These are phyloP conservation scores for Eudyptes chrysolophus DNA, from an alignment of 2,113 vertebrate species.

Conservation along the genomic window DNA sequence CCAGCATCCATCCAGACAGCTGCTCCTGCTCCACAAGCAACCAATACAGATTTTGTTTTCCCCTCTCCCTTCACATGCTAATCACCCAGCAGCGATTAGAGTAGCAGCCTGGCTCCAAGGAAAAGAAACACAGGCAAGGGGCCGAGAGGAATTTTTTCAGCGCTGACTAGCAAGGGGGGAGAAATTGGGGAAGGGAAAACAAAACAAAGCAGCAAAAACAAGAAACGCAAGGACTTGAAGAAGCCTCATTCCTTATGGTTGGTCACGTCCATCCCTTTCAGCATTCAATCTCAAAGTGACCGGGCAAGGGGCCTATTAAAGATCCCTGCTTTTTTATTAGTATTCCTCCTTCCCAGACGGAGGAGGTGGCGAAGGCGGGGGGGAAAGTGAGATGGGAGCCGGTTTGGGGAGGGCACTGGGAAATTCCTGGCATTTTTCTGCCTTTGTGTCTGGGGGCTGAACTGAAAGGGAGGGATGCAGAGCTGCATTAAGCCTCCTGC, in stretches of 20 bases:
- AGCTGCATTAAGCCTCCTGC: conserved; percentile 46
- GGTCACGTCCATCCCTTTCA: background rate
- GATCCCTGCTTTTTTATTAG: background rate
- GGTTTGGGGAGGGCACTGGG: conserved; percentile 60
- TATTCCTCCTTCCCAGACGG: background rate
- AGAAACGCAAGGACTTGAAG: background rate
- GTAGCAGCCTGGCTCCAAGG: background rate
- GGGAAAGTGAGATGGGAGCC: background rate
- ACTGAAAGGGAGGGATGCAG: conserved; percentile 50
- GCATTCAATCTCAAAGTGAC: background rate
- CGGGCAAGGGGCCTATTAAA: background rate
- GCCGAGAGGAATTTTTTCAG: background rate
- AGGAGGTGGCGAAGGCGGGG: background rate
- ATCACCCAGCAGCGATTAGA: background rate
- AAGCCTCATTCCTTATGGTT: conserved; percentile 17
- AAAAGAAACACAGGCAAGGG: background rate
- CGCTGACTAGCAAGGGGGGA: background rate
- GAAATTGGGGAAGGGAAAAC: background rate
- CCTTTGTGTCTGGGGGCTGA: conserved; percentile 75
- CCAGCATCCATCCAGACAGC: conserved; percentile 6
- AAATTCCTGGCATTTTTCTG: conserved; percentile 80
- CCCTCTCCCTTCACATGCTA: conserved; percentile 37
- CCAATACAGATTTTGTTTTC: conserved; percentile 50
- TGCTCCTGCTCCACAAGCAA: background rate
- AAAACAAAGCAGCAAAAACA: background rate